Evolutionary conservation across 1,140 invertebrate species (phyloP).

Genomic region (Sitobion miscanthi): DNA sequence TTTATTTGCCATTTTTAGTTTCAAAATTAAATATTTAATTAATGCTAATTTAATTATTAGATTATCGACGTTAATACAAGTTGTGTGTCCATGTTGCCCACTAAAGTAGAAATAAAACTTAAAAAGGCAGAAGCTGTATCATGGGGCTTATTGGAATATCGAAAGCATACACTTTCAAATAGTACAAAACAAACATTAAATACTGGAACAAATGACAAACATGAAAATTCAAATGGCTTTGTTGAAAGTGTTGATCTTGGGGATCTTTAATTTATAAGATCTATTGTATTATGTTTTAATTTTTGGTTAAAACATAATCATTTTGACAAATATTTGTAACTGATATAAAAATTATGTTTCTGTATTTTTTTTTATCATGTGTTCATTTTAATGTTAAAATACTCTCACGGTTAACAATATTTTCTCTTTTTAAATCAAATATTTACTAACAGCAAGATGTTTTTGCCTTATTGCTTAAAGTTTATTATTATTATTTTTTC

Average conservation of each 20-base stretch:
- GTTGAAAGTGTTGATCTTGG: constrained; percentile 48
- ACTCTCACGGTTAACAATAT: not conserved
- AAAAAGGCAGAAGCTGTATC: constrained; percentile 83
- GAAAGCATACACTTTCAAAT: constrained; percentile 61
- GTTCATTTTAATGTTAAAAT: not conserved
- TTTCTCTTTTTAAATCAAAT: not conserved
- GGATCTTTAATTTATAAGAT: not conserved
- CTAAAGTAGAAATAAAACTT: constrained; percentile 96
- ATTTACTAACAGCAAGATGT: not conserved
- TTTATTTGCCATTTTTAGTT: constrained; percentile 58
- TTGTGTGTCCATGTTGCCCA: constrained; percentile 79
- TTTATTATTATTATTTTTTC: not conserved
- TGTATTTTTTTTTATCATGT: not conserved
- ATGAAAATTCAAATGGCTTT: not conserved
- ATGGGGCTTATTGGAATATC: constrained; percentile 81
- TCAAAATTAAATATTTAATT: not conserved
- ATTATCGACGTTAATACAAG: constrained; percentile 75
- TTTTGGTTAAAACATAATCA: not conserved
- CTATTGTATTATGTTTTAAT: not conserved
- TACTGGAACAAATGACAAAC: not conserved
- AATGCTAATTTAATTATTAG: constrained; percentile 64
- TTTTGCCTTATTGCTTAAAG: not conserved
- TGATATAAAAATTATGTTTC: not conserved
- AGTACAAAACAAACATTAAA: not conserved
- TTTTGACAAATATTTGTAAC: not conserved